Evolutionary conservation across 1,140 invertebrate species (phyloP), one percentile per base, ranked within the genome.

Genomic region (Eupristina koningsbergeri): DNA sequence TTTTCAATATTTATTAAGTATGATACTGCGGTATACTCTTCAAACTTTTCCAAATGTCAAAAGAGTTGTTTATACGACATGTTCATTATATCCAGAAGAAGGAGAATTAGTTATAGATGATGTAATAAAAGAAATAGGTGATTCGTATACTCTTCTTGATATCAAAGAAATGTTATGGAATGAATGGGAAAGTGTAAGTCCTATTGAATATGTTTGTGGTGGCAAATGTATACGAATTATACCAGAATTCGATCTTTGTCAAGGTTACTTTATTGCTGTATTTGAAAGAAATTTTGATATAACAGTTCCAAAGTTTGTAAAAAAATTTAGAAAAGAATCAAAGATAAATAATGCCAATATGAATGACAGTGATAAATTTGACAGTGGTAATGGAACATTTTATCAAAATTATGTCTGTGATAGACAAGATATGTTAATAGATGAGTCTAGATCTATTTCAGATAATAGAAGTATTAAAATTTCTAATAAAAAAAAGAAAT

Each of bases 191-290:
- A 95, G 95, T 88, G 94, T 94, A 84, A 95, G 96, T n/a, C 94
- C 94, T 19, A 86, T 91, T 7, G 93, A 95, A 81, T 96, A 95
- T 87, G 91, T 95, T 93, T 84, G 53, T 75, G 87, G 94, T 22
- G 87, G 95, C 22, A 95, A 94, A 80, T 98, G 97, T 91, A 86
- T 99, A 36, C 75, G 75, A 19, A 73, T 71, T 34, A 22, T 78
- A 29, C 76, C 96, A 0, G 94, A 96, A n/a, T 89, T 92, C 6
- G 96, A 98, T 93, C 91, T 95, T 6, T 98, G 97, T 0, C 98
- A 97, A 92, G 98, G 98, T 53, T 99, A 99, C 91, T 99, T 99
- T 93, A 93, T 99, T 34, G 97, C 98, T 13, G 94, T 98, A 63
- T 96, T 99, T 89, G 96, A 97, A 89, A 93, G 94, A 88, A 93